Base-by-base conservation (phyloP, 2,797 vertebrate genomes). In the Hirundo rustica region DNA sequence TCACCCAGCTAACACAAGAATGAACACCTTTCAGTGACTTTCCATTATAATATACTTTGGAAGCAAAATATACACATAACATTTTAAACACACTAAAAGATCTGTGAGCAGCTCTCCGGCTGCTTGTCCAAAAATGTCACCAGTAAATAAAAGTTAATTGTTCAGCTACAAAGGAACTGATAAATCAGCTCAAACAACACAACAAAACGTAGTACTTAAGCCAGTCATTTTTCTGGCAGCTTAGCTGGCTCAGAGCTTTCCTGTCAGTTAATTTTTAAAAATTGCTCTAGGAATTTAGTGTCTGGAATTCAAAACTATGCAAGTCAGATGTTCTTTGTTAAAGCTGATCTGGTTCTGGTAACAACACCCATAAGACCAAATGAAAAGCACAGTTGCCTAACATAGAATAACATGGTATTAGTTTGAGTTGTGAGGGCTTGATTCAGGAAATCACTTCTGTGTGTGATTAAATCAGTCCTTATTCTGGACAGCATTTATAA, bases 291-390 rank as follows among this genome's bases (percentile, higher is more conserved):
- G 64, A 88, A 75, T 96, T 95, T 72, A 89, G 42, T 74, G 80
- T 92, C 61, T 61, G 57, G 58, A 89, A 62, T 79, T 88, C 77
- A 89, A 83, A 93, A 92, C 68, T 74, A 16, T 57, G 73, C 40
- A 54, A 60, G 73, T 95, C 91, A 91, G 87, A 54, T 96, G 84
- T 92, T 92, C 85, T 86, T 74, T 77, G 87, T 93, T 95, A 96
- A 58, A 90, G 58, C 29, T 85, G 50, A 74, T 95, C 77, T 71
- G 74, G 34, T 94, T 94, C 81, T 83, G 62, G 66, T 80, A 91
- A 73, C 57, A 73, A 61, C 50, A 48, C 60, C 64, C 38, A 6
- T 92, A 61, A 86, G 74, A 55, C 40, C 81, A 66, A 89, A 79
- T 60, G 51, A 74, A 95, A 96, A 88, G 85, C 48, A 34, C 44